These are phyloP conservation scores for Carassius gibelio DNA, from an alignment of 2,113 vertebrate species.

Conservation along the genomic window DNA sequence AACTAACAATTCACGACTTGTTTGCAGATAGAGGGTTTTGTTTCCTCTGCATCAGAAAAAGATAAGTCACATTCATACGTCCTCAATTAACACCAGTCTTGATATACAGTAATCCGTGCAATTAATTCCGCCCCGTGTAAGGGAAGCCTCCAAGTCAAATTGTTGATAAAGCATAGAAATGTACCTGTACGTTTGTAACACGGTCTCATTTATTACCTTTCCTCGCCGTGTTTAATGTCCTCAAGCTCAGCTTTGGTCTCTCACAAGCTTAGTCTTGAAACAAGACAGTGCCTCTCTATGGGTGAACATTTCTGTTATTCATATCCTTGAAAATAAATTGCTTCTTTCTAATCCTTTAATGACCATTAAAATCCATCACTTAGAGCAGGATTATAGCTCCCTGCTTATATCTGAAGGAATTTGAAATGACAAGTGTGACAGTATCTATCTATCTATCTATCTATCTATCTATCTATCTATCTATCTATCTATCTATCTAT, in stretches of 20 bases:
- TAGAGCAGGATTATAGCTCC: constrained; percentile 53
- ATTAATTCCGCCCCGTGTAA: constrained; percentile 33
- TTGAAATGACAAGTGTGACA: constrained; percentile 50
- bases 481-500: background rate
- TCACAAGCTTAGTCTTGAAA: constrained; percentile 40
- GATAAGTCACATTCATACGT: constrained; percentile 29
- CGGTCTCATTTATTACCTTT: constrained; percentile 41
- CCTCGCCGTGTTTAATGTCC: constrained; percentile 26
- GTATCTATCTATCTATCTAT: background rate
- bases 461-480: background rate
- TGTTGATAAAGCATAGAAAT: constrained; percentile 30
- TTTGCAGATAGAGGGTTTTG: constrained; percentile 20
- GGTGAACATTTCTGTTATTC: constrained; percentile 57
- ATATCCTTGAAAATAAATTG: constrained; percentile 56
- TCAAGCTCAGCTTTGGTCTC: constrained; percentile 26
- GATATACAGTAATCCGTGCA: constrained; percentile 21
- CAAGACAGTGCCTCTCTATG: constrained; percentile 37
- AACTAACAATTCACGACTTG: constrained; percentile 34
- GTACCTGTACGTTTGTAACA: constrained; percentile 34
- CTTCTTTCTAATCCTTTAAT: constrained; percentile 57
- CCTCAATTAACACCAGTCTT: constrained; percentile 9
- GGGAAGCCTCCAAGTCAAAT: constrained; percentile 4
- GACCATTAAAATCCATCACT: constrained; percentile 59
- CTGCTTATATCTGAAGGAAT: constrained; percentile 46
- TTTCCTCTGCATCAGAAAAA: constrained; percentile 1